Evolutionary conservation across 2,888 invertebrate species (phyloP), one percentile per base, ranked within the genome.

Genomic region (Microplitis deprimator): DNA sequence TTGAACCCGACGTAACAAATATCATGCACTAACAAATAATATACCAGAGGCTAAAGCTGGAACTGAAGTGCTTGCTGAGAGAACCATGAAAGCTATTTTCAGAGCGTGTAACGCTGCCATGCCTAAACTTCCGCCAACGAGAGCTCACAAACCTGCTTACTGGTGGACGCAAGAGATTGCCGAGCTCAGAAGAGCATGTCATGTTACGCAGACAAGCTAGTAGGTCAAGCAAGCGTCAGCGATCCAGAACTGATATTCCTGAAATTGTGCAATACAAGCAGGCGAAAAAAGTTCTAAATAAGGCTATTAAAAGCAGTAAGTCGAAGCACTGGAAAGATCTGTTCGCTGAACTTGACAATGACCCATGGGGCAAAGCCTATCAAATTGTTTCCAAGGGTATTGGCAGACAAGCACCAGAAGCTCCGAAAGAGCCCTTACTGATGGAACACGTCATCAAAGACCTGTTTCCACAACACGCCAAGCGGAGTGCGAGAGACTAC

Each of bases 101-200:
- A 74, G 1, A n/a, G 60, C 67, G 16, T 50, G 39, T 67, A 59
- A 75, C 41, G 64, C 59, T 60, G 29, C 50, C 17, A 78, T 77
- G 70, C 64, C 65, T 13, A 68, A 68, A 64, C 16, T 7, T 5
- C 50, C 10, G 8, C 6, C 50, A 7, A 38, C 10, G 72, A 68
- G 68, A 6, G n/a, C 68, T 38, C 77, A 69, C 68, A 77, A 68
- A 20, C 76, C 80, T 38, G 81, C 77, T 2, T 81, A 82, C 75
- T 83, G 82, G 83, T 83, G 83, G 84, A 82, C 78, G 61, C 69
- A 72, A 7, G 81, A 83, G 29, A 83, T 83, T 29, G 80, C 81
- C 6, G 81, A 78, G 4, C 79, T 82, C 10, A 61, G 82, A 5
- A 79, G 62, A 65, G 60, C 5, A 7, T 82, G 81, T 13, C 72